A percentile compares a stretch with the other conserved stretches of the same genome.
These are phyloP conservation scores for Rhodophaea formosa DNA, from an alignment of 2,888 invertebrate genomes.

Conservation along the genomic window DNA sequence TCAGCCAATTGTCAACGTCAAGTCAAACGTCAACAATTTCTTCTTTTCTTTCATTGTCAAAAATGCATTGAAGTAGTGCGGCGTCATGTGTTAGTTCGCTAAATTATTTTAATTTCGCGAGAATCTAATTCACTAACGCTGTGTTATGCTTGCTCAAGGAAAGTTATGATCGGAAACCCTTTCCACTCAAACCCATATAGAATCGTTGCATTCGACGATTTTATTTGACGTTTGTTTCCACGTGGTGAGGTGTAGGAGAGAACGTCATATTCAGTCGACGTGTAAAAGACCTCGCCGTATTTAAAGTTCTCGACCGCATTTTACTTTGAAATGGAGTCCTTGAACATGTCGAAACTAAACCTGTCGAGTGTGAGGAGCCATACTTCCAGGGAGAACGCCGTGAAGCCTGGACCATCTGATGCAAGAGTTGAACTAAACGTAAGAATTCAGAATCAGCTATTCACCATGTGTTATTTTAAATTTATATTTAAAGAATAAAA, in stretches of 20 bases:
- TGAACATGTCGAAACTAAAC: slow-evolving; percentile 71
- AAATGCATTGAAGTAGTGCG: slow-evolving; percentile 18
- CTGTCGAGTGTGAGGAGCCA: slow-evolving; percentile 63
- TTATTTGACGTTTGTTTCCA: slow-evolving; percentile 73
- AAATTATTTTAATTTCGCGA: slow-evolving; percentile 27
- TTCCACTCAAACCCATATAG: slow-evolving; percentile 34
- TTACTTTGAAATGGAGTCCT: slow-evolving; percentile 61
- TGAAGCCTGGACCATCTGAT: slow-evolving; percentile 50
- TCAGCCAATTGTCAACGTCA: neutral
- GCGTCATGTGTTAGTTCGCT: slow-evolving; percentile 41
- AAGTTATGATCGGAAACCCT: slow-evolving; percentile 39
- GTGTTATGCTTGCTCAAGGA: slow-evolving; percentile 34
- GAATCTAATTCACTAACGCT: slow-evolving; percentile 16
- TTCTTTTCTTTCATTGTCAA: slow-evolving; percentile 28
- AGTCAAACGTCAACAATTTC: neutral
- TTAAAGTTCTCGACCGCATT: slow-evolving; percentile 43
- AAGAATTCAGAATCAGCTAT: slow-evolving; percentile 35
- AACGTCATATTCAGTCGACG: slow-evolving; percentile 68
- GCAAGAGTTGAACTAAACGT: slow-evolving; percentile 56
- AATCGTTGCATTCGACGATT: slow-evolving; percentile 38
- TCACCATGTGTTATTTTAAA: slow-evolving; percentile 24
- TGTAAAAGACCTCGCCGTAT: slow-evolving; percentile 55
- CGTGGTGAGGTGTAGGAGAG: slow-evolving; percentile 54
- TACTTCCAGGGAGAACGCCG: slow-evolving; percentile 45
- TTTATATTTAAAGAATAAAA: slow-evolving; percentile 17